Base-by-base conservation (phyloP, 2,113 vertebrate genomes). In the Podarcis cretensis region DNA sequence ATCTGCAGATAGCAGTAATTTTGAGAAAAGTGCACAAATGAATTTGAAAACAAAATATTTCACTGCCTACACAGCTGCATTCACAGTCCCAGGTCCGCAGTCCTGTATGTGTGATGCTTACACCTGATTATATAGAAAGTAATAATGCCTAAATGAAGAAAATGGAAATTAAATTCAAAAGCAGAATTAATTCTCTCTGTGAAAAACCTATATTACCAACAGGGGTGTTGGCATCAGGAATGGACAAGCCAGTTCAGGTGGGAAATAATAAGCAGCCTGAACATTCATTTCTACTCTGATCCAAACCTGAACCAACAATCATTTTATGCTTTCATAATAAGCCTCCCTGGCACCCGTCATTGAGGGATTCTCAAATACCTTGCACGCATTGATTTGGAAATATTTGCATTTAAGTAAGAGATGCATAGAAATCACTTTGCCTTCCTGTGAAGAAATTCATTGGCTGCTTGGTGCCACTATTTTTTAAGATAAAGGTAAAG, bases 1-100 rank as follows among this genome's bases (percentile, higher is more conserved):
- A 96, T 94, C 94, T 94, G 92, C 93, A 94, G 96, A 96, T 93
- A 96, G 93, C 93, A 91, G 92, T 96, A 95, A 96, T 97, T 96
- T 95, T 95, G 92, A 92, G 81, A 93, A 97, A 95, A 95, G 89
- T 96, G 95, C 93, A 96, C 93, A 96, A 95, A 96, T 96, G 94
- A 97, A 95, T 95, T 95, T 95, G 94, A 94, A 96, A 96, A 96
- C 93, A 96, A 96, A 89, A 95, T 96, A 96, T 89, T 93, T 94
- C 86, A 87, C 92, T 96, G 94, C 95, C 95, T 94, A 86, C 94
- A 95, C 94, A 93, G 93, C 92, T 95, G 93, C 93, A 82, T 95
- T 95, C 95, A 93, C 94, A 95, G 90, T 86, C 57, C 5, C 1
- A 90, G 91, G 92, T 94, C 94, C 89, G 90, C 89, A 92, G 94